These are phyloP conservation scores for Rotaria socialis DNA, from an alignment of 2,888 invertebrate genomes.

Conservation along the genomic window DNA sequence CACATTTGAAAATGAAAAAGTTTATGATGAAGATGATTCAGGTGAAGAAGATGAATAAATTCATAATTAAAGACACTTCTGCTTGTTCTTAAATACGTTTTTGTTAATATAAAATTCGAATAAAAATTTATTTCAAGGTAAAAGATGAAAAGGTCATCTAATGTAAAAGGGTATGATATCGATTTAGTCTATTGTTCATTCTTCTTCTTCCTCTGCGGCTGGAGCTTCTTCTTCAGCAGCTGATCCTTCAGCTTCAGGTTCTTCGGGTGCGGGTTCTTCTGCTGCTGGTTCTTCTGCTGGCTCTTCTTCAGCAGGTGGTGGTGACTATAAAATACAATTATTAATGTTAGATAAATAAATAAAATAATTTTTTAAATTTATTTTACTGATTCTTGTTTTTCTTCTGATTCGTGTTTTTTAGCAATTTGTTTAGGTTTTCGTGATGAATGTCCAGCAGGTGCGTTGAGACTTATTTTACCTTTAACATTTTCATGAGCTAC, in stretches of 20 bases:
- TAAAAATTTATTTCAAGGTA: background rate
- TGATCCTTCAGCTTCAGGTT: constrained; percentile 35
- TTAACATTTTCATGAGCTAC: constrained; percentile 40
- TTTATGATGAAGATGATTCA: background rate
- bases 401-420: constrained; percentile 22
- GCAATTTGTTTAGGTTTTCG: constrained; percentile 30
- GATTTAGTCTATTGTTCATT: background rate
- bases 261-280: constrained; percentile 37
- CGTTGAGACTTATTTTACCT: constrained; percentile 39
- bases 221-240: constrained; percentile 1
- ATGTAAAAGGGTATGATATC: background rate
- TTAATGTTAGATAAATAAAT: background rate
- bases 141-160: background rate
- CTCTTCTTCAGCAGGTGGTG: constrained; percentile 8
- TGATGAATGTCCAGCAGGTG: background rate
- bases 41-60: background rate
- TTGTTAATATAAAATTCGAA: background rate
- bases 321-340: background rate
- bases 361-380: too few species aligned
- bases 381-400: background rate
- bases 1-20: constrained; percentile 23
- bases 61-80: background rate
- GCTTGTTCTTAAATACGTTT: background rate
- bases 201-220: constrained; percentile 36
- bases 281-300: background rate